Evolutionary conservation across 1,140 invertebrate species (phyloP).

Genomic region (Hetaerina americana): DNA sequence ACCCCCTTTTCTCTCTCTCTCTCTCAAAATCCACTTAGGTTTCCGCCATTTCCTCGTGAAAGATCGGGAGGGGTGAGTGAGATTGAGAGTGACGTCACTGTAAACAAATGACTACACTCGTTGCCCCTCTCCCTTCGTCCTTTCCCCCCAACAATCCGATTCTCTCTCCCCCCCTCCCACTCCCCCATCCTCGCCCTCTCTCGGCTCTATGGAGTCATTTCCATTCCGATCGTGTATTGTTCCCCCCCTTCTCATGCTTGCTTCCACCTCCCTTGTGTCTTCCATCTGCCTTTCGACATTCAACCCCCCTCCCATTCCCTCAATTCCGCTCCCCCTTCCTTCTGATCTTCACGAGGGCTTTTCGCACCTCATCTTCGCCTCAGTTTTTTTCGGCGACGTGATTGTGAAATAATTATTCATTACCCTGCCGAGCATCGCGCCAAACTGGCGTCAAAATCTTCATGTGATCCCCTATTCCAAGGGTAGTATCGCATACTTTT

Average conservation of each 20-base stretch:
- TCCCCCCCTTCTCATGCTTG: not conserved
- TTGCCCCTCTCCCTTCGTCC: not conserved
- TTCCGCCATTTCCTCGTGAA: not conserved
- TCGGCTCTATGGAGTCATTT: not conserved
- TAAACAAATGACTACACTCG: not conserved
- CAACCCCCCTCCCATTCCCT: too few relatives aligned
- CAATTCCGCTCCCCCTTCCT: not conserved
- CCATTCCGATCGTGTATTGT: not conserved
- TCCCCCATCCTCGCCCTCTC: not conserved
- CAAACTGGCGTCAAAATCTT: too few relatives aligned
- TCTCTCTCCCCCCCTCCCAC: not conserved
- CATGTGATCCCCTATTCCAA: too few relatives aligned
- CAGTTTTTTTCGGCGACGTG: too few relatives aligned
- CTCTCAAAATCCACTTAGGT: not conserved
- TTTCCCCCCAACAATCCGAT: not conserved
- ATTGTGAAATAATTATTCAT: too few relatives aligned
- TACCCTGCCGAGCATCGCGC: too few relatives aligned
- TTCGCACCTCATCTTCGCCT: too few relatives aligned
- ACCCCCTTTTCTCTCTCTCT: not conserved
- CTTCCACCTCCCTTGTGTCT: not conserved
- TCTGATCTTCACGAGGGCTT: too few relatives aligned
- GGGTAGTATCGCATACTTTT: too few relatives aligned
- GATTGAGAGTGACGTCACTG: not conserved
- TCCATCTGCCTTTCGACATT: not conserved
- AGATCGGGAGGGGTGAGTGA: too few relatives aligned